These are phyloP conservation scores for Epicampocera succincta DNA, from an alignment of 2,888 invertebrate genomes.

Conservation along the genomic window DNA sequence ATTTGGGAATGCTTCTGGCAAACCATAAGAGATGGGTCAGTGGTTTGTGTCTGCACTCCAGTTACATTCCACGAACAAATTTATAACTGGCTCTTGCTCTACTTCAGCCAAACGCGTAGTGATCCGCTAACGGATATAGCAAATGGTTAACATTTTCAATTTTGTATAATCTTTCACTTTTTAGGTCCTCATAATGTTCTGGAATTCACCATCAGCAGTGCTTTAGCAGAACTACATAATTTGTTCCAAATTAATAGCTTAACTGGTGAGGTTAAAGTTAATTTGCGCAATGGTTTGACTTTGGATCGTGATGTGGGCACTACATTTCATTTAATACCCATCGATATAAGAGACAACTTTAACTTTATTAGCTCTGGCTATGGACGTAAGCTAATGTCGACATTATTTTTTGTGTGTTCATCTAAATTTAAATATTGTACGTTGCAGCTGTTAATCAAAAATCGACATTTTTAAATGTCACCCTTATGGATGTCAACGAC, in stretches of 20 bases:
- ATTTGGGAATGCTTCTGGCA: too few species aligned
- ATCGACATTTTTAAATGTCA: slow-evolving; percentile 78
- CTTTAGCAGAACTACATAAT: slow-evolving; percentile 81
- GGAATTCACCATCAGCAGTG: slow-evolving; percentile 83
- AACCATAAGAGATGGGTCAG: too few species aligned
- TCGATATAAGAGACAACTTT: slow-evolving; percentile 83
- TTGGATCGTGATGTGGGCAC: slow-evolving; percentile 83
- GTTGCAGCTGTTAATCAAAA: slow-evolving; percentile 72
- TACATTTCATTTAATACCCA: slow-evolving; percentile 82
- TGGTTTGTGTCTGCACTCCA: too few species aligned
- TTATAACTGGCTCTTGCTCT: too few species aligned
- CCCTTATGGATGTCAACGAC: slow-evolving; percentile 85
- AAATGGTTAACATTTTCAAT: too few species aligned
- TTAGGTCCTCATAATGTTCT: slow-evolving; percentile 83
- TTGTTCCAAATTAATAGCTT: slow-evolving; percentile 83
- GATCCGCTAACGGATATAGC: too few species aligned
- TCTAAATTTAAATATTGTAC: neutral
- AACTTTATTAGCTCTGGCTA: slow-evolving; percentile 62
- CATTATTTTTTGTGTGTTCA: neutral
- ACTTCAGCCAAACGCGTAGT: too few species aligned
- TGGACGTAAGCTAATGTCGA: slow-evolving; percentile 61
- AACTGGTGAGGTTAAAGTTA: slow-evolving; percentile 82
- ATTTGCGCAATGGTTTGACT: slow-evolving; percentile 81
- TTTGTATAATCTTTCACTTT: too few species aligned
- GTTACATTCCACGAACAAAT: too few species aligned